phyloP scores from a whole-genome alignment of 2,888 invertebrate genomes.

The Diarsia rubi region DNA sequence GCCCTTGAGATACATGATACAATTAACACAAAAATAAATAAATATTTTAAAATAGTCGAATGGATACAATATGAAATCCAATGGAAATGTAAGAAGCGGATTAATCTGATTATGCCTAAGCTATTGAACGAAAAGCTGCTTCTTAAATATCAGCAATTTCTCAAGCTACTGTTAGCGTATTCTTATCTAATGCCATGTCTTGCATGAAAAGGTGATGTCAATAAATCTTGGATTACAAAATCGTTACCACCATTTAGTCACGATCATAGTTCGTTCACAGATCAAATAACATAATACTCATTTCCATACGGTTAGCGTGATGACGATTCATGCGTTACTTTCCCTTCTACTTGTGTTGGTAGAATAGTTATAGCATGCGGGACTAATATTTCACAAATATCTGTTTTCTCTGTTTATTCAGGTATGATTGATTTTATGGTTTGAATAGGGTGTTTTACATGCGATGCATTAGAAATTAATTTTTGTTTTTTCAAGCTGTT shows the following conservation, averaged over 20 bases:
- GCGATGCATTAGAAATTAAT: neutral
- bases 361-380: slow-evolving; percentile 42
- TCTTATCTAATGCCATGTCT: slow-evolving; percentile 1
- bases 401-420: slow-evolving; percentile 10
- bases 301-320: slow-evolving; percentile 69
- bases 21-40: neutral
- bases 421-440: slow-evolving; percentile 13
- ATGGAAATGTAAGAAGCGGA: neutral
- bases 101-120: neutral
- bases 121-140: neutral
- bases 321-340: slow-evolving; percentile 65
- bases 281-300: slow-evolving; percentile 64
- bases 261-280: slow-evolving; percentile 67
- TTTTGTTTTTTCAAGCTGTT: neutral
- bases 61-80: neutral
- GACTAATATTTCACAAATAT: slow-evolving; percentile 47
- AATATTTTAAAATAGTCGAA: neutral
- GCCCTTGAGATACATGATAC: slow-evolving; percentile 5
- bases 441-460: neutral
- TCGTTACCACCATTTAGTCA: slow-evolving; percentile 66
- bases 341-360: slow-evolving; percentile 51
- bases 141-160: slow-evolving; percentile 12
- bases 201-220: slow-evolving; percentile 46
- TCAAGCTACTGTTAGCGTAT: neutral
- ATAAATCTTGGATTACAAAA: slow-evolving; percentile 66